These are phyloP conservation scores for Meteorus sp. DNA, from an alignment of 1,140 invertebrate species.

Conservation along the genomic window DNA sequence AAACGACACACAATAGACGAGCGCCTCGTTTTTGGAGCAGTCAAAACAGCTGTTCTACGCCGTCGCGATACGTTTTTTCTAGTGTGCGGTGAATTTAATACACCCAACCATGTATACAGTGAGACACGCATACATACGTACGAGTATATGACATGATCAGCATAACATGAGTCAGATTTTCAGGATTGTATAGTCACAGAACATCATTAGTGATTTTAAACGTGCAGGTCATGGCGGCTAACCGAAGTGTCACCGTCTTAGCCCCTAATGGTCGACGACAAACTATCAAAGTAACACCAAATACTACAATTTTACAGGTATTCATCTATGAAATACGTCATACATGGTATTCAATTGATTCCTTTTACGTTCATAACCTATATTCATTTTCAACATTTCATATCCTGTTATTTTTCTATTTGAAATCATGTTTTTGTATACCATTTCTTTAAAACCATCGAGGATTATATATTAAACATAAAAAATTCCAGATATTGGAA, in stretches of 20 bases:
- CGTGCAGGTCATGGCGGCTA: conserved; percentile 45
- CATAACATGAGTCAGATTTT: too few relatives aligned
- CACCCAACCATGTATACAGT: too few relatives aligned
- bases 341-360: neutral
- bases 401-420: too few relatives aligned
- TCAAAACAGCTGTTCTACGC: conserved; percentile 24
- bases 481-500: conserved; percentile 81
- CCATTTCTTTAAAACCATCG: too few relatives aligned
- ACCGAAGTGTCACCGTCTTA: conserved; percentile 62
- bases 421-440: too few relatives aligned
- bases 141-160: too few relatives aligned
- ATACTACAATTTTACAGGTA: conserved; percentile 74
- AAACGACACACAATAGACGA: neutral
- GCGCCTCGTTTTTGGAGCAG: neutral
- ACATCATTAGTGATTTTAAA: too few relatives aligned
- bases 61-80: neutral
- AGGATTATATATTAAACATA: too few relatives aligned
- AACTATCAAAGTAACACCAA: conserved; percentile 69
- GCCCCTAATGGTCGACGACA: conserved; percentile 70
- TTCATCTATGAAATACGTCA: neutral
- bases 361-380: neutral
- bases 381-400: too few relatives aligned
- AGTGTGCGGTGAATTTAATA: too few relatives aligned
- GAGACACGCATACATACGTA: too few relatives aligned
- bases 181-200: too few relatives aligned